Conservation (phyloP, 2,113 vertebrate species). For the Campylomormyrus tamandua region DNA sequence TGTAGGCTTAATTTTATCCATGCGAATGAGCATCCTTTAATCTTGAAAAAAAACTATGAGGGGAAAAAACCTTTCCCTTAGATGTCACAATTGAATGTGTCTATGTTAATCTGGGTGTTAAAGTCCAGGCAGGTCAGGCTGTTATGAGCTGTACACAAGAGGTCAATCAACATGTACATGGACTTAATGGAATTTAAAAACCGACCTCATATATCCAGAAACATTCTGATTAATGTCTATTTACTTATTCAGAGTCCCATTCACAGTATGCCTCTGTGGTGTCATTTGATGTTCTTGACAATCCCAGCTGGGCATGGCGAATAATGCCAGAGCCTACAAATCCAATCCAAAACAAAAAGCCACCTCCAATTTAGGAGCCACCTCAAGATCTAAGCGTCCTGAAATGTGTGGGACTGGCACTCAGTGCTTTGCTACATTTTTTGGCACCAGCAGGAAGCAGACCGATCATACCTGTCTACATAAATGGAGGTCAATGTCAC, state of each 20-base stretch:
- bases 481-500: neutral
- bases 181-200: neutral
- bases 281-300: neutral
- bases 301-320: neutral
- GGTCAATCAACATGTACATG: neutral
- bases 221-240: neutral
- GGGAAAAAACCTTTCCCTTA: neutral
- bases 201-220: neutral
- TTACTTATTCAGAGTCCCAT: neutral
- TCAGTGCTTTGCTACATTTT: neutral
- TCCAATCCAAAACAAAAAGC: slow-evolving; percentile 12
- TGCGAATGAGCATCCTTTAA: neutral
- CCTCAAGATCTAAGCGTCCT: neutral
- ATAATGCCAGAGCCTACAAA: slow-evolving; percentile 7
- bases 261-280: neutral
- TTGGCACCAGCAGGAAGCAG: neutral
- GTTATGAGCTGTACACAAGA: neutral
- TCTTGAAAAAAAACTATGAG: neutral
- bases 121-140: neutral
- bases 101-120: neutral
- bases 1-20: neutral
- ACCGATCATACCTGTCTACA: neutral
- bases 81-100: neutral
- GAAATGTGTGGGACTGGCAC: neutral
- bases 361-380: neutral